Base-by-base conservation (phyloP, 2,113 vertebrate species). In the Tinamus guttatus region DNA sequence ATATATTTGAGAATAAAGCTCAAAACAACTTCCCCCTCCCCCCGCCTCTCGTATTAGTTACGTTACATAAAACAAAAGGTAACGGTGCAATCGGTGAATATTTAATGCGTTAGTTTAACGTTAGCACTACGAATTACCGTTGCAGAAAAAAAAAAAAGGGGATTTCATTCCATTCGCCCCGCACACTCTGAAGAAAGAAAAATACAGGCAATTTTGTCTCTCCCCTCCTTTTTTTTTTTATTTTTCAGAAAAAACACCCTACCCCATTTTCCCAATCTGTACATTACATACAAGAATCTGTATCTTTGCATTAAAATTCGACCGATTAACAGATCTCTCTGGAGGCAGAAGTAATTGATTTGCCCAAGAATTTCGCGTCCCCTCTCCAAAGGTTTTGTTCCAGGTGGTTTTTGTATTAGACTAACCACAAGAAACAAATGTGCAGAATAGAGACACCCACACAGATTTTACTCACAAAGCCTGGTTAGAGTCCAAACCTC, bases 401-500 rank as follows among this genome's bases (percentile, higher is more conserved):
- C 98, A 98, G 97, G 97, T 98, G 98, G 96, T 97, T 97, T 98
- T 98, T 97, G 97, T 97, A 97, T 98, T 96, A 97, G 94, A 94
- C 62, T 71, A 91, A 93, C 90, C 65, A 85, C 87, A 93, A 95
- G 96, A 95, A 97, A 96, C 92, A 91, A 96, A 96, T 87, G 67
- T 91, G 94, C 97, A 98, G 97, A 99, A 98, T 98, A 97, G 98
- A 97, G 97, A 99, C 99, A 98, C 99, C 99, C 99, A 99, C 99
- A 98, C 98, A 98, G 98, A 98, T 98, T 98, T 97, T 96, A 92
- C 97, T 97, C 97, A 99, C 98, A 99, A 99, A 98, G 98, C 95
- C 97, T 96, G 87, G 85, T 86, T 87, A 75, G 92, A 95, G 81
- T 96, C 94, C 90, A 93, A 95, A 94, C 73, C 91, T 76, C 81